Base-by-base conservation (phyloP, 2,113 vertebrate species). In the Echinops telfairi region DNA sequence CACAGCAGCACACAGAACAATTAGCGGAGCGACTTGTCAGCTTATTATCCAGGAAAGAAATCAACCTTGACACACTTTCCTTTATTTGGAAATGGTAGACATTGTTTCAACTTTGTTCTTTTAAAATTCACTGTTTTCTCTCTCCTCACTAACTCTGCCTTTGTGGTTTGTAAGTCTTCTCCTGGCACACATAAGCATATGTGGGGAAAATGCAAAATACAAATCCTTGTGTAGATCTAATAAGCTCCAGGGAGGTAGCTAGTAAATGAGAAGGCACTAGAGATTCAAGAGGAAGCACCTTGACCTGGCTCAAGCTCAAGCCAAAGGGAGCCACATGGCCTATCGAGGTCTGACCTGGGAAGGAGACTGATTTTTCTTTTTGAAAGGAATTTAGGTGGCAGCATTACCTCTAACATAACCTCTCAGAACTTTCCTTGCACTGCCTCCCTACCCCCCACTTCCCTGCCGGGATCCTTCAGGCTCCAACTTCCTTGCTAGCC, bases 361-460 rank as follows among this genome's bases (percentile, higher is more conserved):
- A 43, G 40, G 68, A 33, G 36, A 57, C 57, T 36, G 29, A 53
- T 12, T 31, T 36, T 22, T 47, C 16, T 80, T 83, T 47, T 47
- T 58, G 62, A 73, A 14, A 29, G 20, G 12, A 5, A 27, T 53
- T 85, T 25, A 33, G 6, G 76, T 36, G 85, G 36, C 15, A 53
- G 22, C 15, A 2, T 22, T 36, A 7, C n/a, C 33, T 81, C 22
- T 70, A 40, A 38, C 20, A 23, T 2, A 31, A 66, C 6, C 7
- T 77, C 38, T 66, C 2, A 38, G 90, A 73, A 68, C 9, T 83
- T 66, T 76, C 25, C 4, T 20, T 10, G n/a, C 5, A 14, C 25
- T 29, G 0, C 8, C 38, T 53, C 3, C 22, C 9, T 11, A 9
- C 14, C 23, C 8, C 2, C 19, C 0, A 53, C 57, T 47, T 47